Evolutionary conservation across 2,888 invertebrate genomes (phyloP).

Genomic region (Drosophila parthenogenetica): DNA sequence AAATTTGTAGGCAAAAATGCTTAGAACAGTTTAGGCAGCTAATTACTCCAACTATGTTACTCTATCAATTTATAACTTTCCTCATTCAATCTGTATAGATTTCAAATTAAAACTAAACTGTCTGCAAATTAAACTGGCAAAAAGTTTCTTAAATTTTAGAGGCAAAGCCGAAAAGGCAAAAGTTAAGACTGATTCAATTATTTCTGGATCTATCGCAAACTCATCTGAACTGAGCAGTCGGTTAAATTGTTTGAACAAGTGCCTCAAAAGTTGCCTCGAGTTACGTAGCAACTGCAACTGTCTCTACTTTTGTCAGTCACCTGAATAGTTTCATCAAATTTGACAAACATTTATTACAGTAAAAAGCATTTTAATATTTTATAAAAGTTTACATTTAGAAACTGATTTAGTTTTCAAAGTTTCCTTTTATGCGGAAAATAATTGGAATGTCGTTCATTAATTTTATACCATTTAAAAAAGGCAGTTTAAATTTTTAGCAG

Average conservation of each 20-base stretch:
- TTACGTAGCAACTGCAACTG: no score
- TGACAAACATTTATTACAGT: no score
- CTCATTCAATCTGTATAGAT: not conserved
- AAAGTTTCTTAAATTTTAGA: not conserved
- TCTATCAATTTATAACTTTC: not conserved
- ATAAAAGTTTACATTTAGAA: no score
- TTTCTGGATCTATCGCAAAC: not conserved
- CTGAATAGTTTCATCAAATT: no score
- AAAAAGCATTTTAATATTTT: no score
- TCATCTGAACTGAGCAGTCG: not conserved
- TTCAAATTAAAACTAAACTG: not conserved
- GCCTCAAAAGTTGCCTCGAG: not conserved
- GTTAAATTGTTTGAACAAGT: not conserved
- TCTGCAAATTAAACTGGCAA: not conserved
- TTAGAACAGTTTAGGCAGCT: no score
- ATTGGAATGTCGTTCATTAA: no score
- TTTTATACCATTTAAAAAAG: no score
- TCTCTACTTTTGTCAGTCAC: no score
- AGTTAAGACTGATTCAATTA: conserved; percentile 1
- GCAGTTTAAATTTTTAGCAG: no score
- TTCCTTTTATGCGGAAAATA: no score
- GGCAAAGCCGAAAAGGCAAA: not conserved
- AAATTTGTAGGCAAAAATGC: not conserved
- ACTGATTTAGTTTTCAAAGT: no score
- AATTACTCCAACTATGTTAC: not conserved